Base-by-base conservation (phyloP, 2,888 invertebrate species). In the Kryphioiulus occultus region DNA sequence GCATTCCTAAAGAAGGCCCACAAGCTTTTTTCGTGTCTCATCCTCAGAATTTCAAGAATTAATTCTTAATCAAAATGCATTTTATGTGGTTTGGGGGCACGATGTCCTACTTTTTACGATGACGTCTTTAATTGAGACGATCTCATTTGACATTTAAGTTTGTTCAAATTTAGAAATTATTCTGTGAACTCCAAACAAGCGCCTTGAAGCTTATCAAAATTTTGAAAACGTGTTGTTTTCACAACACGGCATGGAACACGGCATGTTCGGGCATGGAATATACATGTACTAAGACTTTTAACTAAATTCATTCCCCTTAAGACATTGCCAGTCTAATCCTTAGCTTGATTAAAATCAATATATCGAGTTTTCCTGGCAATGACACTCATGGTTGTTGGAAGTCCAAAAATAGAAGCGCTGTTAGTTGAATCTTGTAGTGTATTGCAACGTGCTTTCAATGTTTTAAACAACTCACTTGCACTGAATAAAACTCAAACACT, bases 31-130 rank as follows among this genome's bases (percentile, higher is more conserved):
- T 59, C 59, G 22, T 59, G 59, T 7, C 59, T 59, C 59, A 59
- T 59, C 22, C 59, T 22, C 59, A 22, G 59, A 59, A 59, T 59
- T 59, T 22, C 59, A 22, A 22, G 59, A 22, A 59, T 59, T 59
- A 59, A 59, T 59, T 59, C 59, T 59, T 59, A 59, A 59, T 59
- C 59, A 22, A 59, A 59, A 59, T 59, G 59, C 59, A 59, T 59
- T 59, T 59, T 22, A 22, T 59, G 10, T 59, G 59, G 7, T 59
- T 59, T 22, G 22, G n/a, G 59, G 22, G 59, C 5, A 5, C 22
- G 59, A 47, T 47, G 59, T 3, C 22, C 59, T 22, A 59, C 22
- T n/a, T 59, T 59, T 59, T 22, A 59, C 22, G n/a, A 22, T 22
- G 59, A 59, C 4, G 5, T 9, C 22, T n/a, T 12, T 7, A 22